Evolutionary conservation across 2,113 vertebrate genomes (phyloP).

Genomic region (Campylorhamphus procurvoides): DNA sequence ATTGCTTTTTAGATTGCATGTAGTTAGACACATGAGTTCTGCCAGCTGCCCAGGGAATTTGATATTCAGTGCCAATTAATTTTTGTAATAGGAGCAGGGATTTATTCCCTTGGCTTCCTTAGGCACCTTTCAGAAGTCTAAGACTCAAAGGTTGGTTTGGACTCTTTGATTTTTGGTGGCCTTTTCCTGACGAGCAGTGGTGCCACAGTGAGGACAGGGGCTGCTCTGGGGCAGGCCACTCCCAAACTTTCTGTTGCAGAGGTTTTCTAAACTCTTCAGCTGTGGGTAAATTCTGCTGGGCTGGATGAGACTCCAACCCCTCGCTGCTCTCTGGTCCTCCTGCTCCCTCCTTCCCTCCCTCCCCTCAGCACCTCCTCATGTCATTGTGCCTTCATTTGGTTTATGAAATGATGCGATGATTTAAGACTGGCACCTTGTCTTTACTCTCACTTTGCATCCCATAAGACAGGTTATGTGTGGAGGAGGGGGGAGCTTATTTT

Average conservation of each 20-base stretch:
- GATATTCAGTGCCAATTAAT: slow-evolving; percentile 57
- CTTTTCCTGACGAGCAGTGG: neutral
- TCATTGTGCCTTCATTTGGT: slow-evolving; percentile 62
- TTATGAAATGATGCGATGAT: neutral
- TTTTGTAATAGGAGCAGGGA: slow-evolving; percentile 28
- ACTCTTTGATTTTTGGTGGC: neutral
- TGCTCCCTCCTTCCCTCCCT: neutral
- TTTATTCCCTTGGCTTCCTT: neutral
- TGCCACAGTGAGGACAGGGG: neutral
- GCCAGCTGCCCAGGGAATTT: neutral
- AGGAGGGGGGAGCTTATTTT: neutral
- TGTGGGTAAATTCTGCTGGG: neutral
- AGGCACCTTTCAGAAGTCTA: neutral
- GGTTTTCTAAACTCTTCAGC: neutral
- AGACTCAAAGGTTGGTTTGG: neutral
- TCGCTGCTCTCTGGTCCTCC: neutral
- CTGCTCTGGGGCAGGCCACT: neutral
- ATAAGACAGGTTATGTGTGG: neutral
- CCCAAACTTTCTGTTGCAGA: neutral
- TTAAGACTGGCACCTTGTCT: neutral
- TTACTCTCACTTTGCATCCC: neutral
- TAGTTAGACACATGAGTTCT: neutral
- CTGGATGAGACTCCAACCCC: neutral
- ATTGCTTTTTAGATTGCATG: neutral
- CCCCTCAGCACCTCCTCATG: neutral